Evolutionary conservation across 2,797 vertebrate species (phyloP).

Genomic region (Smutsia gigantea): DNA sequence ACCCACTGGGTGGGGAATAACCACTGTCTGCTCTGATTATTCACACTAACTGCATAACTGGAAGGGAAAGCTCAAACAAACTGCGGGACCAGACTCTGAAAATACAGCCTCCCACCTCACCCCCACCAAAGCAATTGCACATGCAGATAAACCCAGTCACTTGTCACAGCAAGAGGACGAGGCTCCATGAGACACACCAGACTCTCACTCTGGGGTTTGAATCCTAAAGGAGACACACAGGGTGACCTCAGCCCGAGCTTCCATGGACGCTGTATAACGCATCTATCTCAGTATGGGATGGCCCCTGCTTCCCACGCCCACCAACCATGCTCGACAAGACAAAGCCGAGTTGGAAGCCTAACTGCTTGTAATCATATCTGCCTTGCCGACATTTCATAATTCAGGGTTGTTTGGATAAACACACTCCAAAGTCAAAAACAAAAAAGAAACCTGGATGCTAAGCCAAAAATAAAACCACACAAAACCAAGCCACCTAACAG

Average conservation of each 20-base stretch:
- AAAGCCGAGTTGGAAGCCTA: neutral
- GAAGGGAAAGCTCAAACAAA: neutral
- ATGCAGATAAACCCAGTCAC: neutral
- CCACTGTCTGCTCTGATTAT: neutral
- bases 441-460: neutral
- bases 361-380: neutral
- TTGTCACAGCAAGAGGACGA: neutral
- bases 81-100: neutral
- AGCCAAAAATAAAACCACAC: neutral
- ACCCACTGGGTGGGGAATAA: neutral
- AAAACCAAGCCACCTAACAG: neutral
- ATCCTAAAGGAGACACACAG: neutral
- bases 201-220: neutral
- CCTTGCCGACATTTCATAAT: neutral
- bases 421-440: neutral
- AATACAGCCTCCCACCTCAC: neutral
- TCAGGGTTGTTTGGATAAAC: neutral
- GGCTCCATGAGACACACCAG: neutral
- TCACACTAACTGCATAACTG: neutral
- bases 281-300: neutral
- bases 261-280: neutral
- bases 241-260: neutral
- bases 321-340: neutral
- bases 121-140: neutral
- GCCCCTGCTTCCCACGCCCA: neutral